Conservation (phyloP, 1,140 invertebrate genomes). For the Watersipora subatra region DNA sequence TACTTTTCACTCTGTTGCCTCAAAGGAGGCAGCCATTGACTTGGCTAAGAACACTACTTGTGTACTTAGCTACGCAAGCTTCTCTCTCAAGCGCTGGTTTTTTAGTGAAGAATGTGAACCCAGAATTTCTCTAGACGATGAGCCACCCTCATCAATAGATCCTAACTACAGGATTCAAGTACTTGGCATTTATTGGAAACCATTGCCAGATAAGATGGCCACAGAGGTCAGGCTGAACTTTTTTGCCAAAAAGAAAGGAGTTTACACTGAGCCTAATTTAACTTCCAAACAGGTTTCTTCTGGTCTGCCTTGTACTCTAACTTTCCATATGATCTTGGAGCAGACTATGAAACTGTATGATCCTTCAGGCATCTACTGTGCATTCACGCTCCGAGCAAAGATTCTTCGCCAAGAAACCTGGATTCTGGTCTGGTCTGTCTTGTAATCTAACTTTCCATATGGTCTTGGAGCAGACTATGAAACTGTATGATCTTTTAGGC, state of each 20-base stretch:
- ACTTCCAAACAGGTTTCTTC: background rate
- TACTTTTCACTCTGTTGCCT: background rate
- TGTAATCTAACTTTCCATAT: no score
- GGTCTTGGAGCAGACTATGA: no score
- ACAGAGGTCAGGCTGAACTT: background rate
- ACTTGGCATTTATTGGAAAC: background rate
- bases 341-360: background rate
- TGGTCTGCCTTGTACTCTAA: background rate
- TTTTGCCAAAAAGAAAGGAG: background rate
- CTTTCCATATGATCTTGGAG: background rate
- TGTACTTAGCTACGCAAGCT: background rate
- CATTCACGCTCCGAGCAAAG: background rate
- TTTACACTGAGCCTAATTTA: background rate
- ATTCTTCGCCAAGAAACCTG: background rate
- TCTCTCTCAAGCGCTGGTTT: background rate
- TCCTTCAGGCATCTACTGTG: background rate
- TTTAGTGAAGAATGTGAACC: background rate
- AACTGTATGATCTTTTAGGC: no score
- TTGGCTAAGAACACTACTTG: background rate
- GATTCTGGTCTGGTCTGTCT: no score
- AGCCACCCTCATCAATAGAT: background rate
- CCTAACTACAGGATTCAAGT: background rate
- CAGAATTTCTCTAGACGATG: background rate
- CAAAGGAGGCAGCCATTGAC: background rate
- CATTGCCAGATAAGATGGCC: background rate